Evolutionary conservation across 2,888 invertebrate species (phyloP).

Genomic region (Plagodis pulveraria): DNA sequence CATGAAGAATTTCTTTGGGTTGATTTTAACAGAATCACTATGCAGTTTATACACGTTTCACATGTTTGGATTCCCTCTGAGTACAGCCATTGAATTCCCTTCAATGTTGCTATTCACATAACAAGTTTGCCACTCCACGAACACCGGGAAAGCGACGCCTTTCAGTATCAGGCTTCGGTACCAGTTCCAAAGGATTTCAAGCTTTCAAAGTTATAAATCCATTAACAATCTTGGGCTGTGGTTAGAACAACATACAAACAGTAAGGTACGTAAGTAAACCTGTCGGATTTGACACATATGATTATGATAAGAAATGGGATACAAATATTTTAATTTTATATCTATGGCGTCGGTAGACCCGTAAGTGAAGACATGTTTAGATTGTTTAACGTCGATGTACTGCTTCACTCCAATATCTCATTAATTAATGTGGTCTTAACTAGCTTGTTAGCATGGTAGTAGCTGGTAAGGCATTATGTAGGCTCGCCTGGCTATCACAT

Average conservation of each 20-base stretch:
- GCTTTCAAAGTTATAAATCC: slow-evolving; percentile 37
- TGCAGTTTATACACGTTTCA: slow-evolving; percentile 14
- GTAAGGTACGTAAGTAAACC: slow-evolving; percentile 33
- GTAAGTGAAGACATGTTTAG: too few relatives aligned
- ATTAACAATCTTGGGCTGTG: slow-evolving; percentile 45
- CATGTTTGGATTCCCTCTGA: slow-evolving; percentile 32
- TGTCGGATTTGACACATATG: background rate
- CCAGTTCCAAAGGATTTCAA: slow-evolving; percentile 58
- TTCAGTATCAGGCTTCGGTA: slow-evolving; percentile 37
- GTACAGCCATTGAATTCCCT: slow-evolving; percentile 17
- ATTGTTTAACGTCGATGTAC: too few relatives aligned
- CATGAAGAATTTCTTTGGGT: too few relatives aligned
- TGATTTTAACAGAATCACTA: background rate
- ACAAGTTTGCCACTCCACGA: slow-evolving; percentile 41
- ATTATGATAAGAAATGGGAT: background rate
- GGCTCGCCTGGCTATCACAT: too few relatives aligned
- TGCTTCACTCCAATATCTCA: too few relatives aligned
- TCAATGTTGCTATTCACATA: slow-evolving; percentile 32
- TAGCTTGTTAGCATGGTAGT: too few relatives aligned
- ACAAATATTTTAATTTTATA: too few relatives aligned
- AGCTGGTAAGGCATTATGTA: too few relatives aligned
- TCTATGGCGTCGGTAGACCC: too few relatives aligned
- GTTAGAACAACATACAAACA: slow-evolving; percentile 39
- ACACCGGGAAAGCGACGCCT: slow-evolving; percentile 50
- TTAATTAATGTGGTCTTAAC: too few relatives aligned